Percentiles rank a stretch among this genome's conserved stretches.
These are phyloP conservation scores for Acrocera orbiculus DNA, from an alignment of 2,888 invertebrate genomes.

Conservation along the genomic window DNA sequence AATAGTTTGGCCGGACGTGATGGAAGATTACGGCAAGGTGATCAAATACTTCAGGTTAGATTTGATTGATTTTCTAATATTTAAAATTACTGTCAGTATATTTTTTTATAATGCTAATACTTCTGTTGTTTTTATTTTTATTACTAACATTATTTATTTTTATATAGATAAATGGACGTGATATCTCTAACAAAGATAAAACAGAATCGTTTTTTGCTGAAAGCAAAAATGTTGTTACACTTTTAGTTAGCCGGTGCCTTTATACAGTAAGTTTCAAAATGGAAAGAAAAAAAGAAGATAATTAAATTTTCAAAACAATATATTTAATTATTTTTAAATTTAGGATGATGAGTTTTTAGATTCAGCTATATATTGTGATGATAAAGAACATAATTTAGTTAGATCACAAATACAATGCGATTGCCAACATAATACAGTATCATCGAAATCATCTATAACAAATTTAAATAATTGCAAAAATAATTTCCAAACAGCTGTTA, in stretches of 20 bases:
- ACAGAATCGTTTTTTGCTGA: constrained; percentile 37
- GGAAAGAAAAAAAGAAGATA: background rate
- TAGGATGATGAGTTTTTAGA: constrained; percentile 24
- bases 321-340: no score
- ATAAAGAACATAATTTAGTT: constrained; percentile 14
- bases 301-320: no score
- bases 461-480: constrained; percentile 8
- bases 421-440: constrained; percentile 13
- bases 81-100: background rate
- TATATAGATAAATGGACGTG: constrained; percentile 35
- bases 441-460: constrained; percentile 12
- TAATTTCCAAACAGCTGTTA: constrained; percentile 7
- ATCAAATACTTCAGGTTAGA: constrained; percentile 38
- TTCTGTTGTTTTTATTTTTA: background rate
- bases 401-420: constrained; percentile 13
- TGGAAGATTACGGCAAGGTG: constrained; percentile 37
- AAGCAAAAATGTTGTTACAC: constrained; percentile 36
- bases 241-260: constrained; percentile 37
- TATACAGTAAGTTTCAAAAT: constrained; percentile 22
- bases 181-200: constrained; percentile 37
- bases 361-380: constrained; percentile 22
- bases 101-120: background rate
- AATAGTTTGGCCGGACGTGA: constrained; percentile 37
- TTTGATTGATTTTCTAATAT: constrained; percentile 6
- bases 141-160: background rate